These are phyloP conservation scores for Podotricha telesiphe DNA, from an alignment of 2,888 invertebrate genomes.

Conservation along the genomic window DNA sequence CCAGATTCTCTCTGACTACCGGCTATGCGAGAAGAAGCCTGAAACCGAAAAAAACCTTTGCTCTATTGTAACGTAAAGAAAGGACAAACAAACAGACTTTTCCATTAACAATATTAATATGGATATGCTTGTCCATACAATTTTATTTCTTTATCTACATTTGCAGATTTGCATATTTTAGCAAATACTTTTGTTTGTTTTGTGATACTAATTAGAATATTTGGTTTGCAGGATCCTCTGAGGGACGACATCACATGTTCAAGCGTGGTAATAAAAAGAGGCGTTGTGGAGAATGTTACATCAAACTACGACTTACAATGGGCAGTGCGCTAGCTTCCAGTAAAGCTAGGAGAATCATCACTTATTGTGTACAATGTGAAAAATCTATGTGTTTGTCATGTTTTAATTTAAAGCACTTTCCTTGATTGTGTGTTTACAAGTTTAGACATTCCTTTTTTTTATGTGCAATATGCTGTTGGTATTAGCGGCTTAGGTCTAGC, in stretches of 20 bases:
- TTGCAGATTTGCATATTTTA: too few relatives aligned
- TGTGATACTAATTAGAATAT: background rate
- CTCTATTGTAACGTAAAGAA: too few relatives aligned
- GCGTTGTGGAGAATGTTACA: conserved; percentile 5
- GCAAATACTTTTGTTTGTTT: too few relatives aligned
- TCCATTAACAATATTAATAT: too few relatives aligned
- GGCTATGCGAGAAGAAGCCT: too few relatives aligned
- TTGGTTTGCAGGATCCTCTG: background rate
- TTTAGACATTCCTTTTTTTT: background rate
- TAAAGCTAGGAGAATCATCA: background rate
- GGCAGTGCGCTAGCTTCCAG: background rate
- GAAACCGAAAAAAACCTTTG: too few relatives aligned
- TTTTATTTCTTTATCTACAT: too few relatives aligned
- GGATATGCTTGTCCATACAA: too few relatives aligned
- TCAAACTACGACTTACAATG: background rate
- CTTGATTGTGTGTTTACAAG: background rate
- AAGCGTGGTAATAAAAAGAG: conserved; percentile 4
- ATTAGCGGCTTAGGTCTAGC: background rate
- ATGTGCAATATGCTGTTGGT: background rate
- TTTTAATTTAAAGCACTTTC: background rate
- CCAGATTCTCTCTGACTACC: too few relatives aligned
- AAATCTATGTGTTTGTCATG: background rate
- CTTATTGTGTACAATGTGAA: background rate
- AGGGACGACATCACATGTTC: background rate
- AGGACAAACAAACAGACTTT: too few relatives aligned